Evolutionary conservation across 2,888 invertebrate species (phyloP).

Genomic region (Drosophila picticornis): DNA sequence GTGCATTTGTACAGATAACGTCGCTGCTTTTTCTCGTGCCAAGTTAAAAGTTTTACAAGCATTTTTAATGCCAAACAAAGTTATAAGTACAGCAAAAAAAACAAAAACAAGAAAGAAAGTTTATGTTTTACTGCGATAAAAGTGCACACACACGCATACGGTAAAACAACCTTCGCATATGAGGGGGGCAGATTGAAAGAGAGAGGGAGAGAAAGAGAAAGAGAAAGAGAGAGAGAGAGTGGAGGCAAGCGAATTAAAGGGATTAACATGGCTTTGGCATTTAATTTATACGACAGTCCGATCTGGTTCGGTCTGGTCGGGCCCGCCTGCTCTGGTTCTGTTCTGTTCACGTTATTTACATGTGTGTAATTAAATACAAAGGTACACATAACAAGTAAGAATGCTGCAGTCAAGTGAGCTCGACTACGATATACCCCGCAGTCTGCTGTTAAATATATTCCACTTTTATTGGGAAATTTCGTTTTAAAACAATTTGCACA

Average conservation of each 20-base stretch:
- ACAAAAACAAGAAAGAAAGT: conserved; percentile 47
- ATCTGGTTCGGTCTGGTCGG: conserved; percentile 7
- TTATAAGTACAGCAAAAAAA: conserved; percentile 75
- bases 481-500: background rate
- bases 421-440: background rate
- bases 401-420: background rate
- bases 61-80: conserved; percentile 79
- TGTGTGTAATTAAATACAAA: conserved; percentile 31
- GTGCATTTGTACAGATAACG: conserved; percentile 61
- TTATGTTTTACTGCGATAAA: conserved; percentile 76
- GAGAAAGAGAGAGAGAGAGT: conserved; percentile 12
- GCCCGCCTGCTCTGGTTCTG: conserved; percentile 10
- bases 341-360: conserved; percentile 3
- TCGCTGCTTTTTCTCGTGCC: conserved; percentile 58
- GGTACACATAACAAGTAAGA: conserved; percentile 10
- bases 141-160: conserved; percentile 50
- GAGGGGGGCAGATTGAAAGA: background rate
- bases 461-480: background rate
- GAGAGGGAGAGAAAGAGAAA: background rate
- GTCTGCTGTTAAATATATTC: background rate
- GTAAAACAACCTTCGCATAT: conserved; percentile 23
- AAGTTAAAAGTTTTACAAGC: conserved; percentile 78
- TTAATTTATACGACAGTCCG: conserved; percentile 73
- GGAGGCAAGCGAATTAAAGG: conserved; percentile 73
- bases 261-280: conserved; percentile 80